A percentile compares a stretch with the other conserved stretches of the same genome.
phyloP scores from a whole-genome alignment of 2,113 vertebrate species.

The Gobiocypris rarus region DNA sequence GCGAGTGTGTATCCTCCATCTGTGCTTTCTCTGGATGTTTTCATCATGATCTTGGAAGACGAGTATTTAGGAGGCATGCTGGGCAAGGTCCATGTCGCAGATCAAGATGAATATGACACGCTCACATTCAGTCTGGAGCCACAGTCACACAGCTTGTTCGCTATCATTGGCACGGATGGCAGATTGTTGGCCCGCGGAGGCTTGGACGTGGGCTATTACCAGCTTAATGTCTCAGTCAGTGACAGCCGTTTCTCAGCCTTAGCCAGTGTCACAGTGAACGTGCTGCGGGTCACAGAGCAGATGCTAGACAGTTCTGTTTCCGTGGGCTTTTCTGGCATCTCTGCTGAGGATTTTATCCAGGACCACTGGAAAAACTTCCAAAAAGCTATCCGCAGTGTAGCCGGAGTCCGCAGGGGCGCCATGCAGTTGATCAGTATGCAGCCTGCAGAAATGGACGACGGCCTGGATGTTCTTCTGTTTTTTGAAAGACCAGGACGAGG shows the following conservation, averaged over 20 bases:
- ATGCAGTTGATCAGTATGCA: conserved; percentile 83
- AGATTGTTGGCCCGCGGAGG: conserved; percentile 80
- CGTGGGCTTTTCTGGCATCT: conserved; percentile 79
- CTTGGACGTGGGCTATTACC: conserved; percentile 80
- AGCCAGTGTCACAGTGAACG: conserved; percentile 77
- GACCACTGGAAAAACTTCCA: conserved; percentile 86
- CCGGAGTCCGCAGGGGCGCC: conserved; percentile 74
- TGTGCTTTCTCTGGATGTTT: conserved; percentile 83
- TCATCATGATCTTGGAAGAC: conserved; percentile 80
- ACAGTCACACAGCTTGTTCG: conserved; percentile 77
- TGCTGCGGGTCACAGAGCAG: conserved; percentile 78
- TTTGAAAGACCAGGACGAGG: conserved; percentile 71
- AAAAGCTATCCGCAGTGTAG: conserved; percentile 75
- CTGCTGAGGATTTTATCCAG: conserved; percentile 82
- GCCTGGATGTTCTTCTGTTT: conserved; percentile 80
- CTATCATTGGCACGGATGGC: conserved; percentile 79
- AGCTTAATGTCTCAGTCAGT: conserved; percentile 82
- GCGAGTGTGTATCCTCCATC: conserved; percentile 83
- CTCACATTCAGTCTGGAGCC: conserved; percentile 80
- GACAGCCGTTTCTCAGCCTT: conserved; percentile 79
- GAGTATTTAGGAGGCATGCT: conserved; percentile 83
- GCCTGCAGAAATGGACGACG: conserved; percentile 69
- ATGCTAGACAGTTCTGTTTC: conserved; percentile 78
- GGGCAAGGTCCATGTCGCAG: conserved; percentile 84
- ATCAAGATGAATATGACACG: conserved; percentile 85